Evolutionary conservation across 1,140 invertebrate species (phyloP), one percentile per base, ranked within the genome.

Genomic region (Apocrypta bakeri): DNA sequence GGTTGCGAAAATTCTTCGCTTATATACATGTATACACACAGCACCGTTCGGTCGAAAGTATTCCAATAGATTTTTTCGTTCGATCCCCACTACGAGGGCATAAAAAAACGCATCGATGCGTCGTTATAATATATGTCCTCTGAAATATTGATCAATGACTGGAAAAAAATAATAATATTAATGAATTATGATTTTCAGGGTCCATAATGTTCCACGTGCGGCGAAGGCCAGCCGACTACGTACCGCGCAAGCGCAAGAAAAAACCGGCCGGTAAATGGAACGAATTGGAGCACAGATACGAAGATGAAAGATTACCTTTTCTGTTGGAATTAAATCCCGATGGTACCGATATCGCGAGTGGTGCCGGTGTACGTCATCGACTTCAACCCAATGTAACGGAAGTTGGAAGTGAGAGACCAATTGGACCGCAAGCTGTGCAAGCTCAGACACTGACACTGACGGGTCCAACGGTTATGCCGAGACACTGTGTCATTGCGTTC

Each of bases 131-230:
- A n/a, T n/a, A n/a, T n/a, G n/a, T n/a, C n/a, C n/a, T n/a, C n/a
- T n/a, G n/a, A n/a, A n/a, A n/a, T n/a, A n/a, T n/a, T n/a, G n/a
- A n/a, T n/a, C n/a, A n/a, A n/a, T n/a, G n/a, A n/a, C n/a, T n/a
- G n/a, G n/a, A n/a, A n/a, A n/a, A n/a, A n/a, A n/a, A n/a, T n/a
- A n/a, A n/a, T n/a, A n/a, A n/a, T n/a, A n/a, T n/a, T n/a, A n/a
- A n/a, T n/a, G n/a, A n/a, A n/a, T n/a, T n/a, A n/a, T n/a, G n/a
- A n/a, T n/a, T n/a, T n/a, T n/a, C 90, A 98, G 97, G 97, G 88
- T 97, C 97, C 75, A 97, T 98, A 87, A 98, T 98, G 96, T 98
- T 98, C 88, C 97, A 98, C 91, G 97, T 98, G 89, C 93, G 97
- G 84, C 94, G 97, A 88, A 93, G 97, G 87, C 97, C 97, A 72